Base-by-base conservation (phyloP, 2,113 vertebrate genomes). In the Eira barbara region DNA sequence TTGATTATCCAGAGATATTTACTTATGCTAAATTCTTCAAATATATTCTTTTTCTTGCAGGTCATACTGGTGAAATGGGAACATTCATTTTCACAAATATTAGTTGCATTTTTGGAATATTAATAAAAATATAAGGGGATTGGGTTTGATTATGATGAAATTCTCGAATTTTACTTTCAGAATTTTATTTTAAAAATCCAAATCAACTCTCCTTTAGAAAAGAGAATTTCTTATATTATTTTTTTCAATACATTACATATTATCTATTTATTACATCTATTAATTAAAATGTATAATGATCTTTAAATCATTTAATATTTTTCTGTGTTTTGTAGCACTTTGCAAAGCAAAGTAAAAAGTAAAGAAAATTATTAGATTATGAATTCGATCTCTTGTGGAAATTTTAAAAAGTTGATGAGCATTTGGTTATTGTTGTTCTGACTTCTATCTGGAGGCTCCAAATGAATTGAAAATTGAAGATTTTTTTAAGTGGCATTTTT, bases 401-500 rank as follows among this genome's bases (percentile, higher is more conserved):
- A 57, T 29, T n/a, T 78, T 80, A 59, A 61, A 39, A 7, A 10
- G 12, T 42, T 31, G 63, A 69, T 91, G 20, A 45, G 42, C 31
- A 47, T 55, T 86, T 92, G 63, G 4, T 36, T 76, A 23, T 21
- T 73, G 14, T 36, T 92, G 20, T 36, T 92, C 20, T 74, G 31
- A 78, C 5, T 94, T 85, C 71, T 1, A 74, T 27, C 17, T 55
- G 13, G 29, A 55, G 39, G 67, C n/a, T 73, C 63, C 8, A 73
- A 5, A 49, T 93, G 1, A 88, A 91, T 7, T 84, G 20, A 95
- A 94, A 89, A 67, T 39, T 67, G 4, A 67, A 78, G 34, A 2
- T 82, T 45, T 74, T 91, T 74, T 14, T 45, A 74, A 88, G 20
- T 91, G 17, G 76, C 65, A 97, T 79, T 95, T 97, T 80, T 20